Evolutionary conservation across 2,888 invertebrate species (phyloP).

Genomic region (Brachyptera risi): DNA sequence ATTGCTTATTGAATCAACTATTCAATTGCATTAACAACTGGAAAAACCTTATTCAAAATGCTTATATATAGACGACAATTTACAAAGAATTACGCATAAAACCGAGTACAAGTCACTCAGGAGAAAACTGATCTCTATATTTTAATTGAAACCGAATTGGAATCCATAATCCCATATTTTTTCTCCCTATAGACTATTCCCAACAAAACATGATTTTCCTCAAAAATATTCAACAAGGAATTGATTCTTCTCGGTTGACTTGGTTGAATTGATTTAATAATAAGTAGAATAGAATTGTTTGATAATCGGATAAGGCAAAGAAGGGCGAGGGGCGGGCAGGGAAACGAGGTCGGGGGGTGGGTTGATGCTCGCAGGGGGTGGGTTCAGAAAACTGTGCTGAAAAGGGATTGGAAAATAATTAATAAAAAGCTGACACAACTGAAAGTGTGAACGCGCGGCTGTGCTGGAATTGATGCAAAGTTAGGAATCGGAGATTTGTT

Average conservation of each 20-base stretch:
- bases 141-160: conserved; percentile 11
- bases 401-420: conserved; percentile 22
- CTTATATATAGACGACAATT: no score
- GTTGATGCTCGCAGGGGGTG: not conserved
- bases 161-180: not conserved
- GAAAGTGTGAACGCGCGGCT: not conserved
- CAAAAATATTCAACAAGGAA: conserved; percentile 1
- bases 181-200: not conserved
- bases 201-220: conserved; percentile 1
- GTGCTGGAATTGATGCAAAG: not conserved
- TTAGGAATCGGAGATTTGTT: not conserved
- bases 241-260: conserved; percentile 16
- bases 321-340: not conserved
- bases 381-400: conserved; percentile 17
- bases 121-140: conserved; percentile 1
- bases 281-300: conserved; percentile 16
- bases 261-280: conserved; percentile 22
- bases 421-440: conserved; percentile 20
- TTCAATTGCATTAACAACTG: no score
- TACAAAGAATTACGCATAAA: no score
- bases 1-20: no score
- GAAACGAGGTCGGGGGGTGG: not conserved
- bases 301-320: conserved; percentile 17
- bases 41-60: no score
- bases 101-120: no score